Evolutionary conservation across 2,113 vertebrate species (phyloP), one percentile per base, ranked within the genome.

Genomic region (Rhinolophus ferrumequinum): DNA sequence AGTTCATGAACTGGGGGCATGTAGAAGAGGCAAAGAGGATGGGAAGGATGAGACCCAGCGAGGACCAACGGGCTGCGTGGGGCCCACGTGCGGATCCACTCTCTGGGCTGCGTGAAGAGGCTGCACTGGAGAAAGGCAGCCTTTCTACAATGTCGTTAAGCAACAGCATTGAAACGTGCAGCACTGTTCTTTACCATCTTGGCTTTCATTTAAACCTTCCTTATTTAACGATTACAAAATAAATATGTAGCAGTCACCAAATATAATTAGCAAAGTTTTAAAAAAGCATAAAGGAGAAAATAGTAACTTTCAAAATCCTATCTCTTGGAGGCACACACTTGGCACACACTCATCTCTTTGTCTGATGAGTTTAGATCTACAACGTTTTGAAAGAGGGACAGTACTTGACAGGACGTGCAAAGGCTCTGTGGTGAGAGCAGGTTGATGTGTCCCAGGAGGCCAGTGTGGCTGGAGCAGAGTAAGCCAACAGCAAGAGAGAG

Each of bases 181-280:
- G 9, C 28, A 5, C 7, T 67, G 18, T 35, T 50, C 73, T 88
- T 60, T 22, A 26, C 12, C 50, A 72, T 8, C 50, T 82, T 26
- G 26, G 38, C 44, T 83, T 96, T 35, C 82, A 76, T 67, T 81
- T 88, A 50, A 80, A 47, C 41, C 16, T 13, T 24, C 19, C 56
- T 60, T 62, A n/a, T 79, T 79, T 92, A 62, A 13, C 24, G 24
- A 35, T 88, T 64, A 64, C 30, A 79, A 95, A 96, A 73, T 44
- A 90, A 88, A 88, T 18, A 15, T 8, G 28, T 56, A n/a, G 21
- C 19, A 66, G 56, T 67, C 54, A n/a, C 2, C 85, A 81, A 81
- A 86, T 94, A 96, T 52, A 88, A 52, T 77, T 58, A 80, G 50
- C 84, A 85, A 72, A 4, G 0, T 50, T 90, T 84, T 60, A 5